Evolutionary conservation across 92 coral and sea anemone genomes (phyloP).

Genomic region (Anthopleura xanthogrammica): DNA sequence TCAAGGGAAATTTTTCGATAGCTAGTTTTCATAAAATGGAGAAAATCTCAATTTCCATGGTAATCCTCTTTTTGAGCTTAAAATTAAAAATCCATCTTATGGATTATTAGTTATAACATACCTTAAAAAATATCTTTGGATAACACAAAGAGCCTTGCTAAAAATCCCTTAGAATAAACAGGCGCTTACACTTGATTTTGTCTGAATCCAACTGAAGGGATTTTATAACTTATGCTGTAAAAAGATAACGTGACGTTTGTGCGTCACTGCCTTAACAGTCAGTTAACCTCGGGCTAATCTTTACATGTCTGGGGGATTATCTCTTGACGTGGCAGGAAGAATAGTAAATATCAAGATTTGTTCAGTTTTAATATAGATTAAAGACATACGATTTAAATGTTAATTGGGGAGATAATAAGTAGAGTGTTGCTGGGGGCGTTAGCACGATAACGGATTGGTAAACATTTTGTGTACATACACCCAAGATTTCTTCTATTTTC

Average conservation of each 20-base stretch:
- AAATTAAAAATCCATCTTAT: no score
- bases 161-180: background rate
- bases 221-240: background rate
- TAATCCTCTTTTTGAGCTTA: no score
- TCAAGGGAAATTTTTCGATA: no score
- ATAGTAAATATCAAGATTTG: background rate
- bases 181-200: background rate
- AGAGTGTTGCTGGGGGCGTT: background rate
- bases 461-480: background rate
- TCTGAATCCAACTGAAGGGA: background rate
- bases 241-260: background rate
- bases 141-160: background rate
- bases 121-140: background rate
- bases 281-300: background rate
- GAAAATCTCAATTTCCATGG: no score
- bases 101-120: no score
- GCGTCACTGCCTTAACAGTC: background rate
- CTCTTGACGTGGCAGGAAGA: background rate
- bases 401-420: background rate
- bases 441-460: background rate
- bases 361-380: slow-evolving; percentile 1
- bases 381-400: background rate
- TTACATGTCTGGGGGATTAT: background rate
- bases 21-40: no score
- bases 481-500: background rate